Evolutionary conservation across 2,888 invertebrate genomes (phyloP), one percentile per base, ranked within the genome.

Genomic region (Macroteleia sp.): DNA sequence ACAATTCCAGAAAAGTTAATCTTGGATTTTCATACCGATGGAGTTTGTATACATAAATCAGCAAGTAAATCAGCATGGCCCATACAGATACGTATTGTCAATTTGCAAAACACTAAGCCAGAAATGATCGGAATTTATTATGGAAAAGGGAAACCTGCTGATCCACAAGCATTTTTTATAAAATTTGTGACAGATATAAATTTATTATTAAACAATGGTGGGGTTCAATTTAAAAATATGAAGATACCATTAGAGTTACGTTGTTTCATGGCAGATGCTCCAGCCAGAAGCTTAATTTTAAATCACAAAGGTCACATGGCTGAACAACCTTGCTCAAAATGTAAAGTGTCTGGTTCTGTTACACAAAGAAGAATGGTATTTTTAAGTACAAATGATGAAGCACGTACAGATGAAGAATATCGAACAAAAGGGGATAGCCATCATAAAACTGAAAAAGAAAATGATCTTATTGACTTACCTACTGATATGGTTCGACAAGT

Each of bases 401-500:
- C 5, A 8, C 9, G 69, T 8, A 42, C 42, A 1, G 42, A 59
- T 30, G 52, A 41, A 69, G 59, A 69, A 12, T 57, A 69, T 28
- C 1, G 54, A 39, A 12, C 48, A 32, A 30, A 8, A 48, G 54
- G 57, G 16, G 56, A 44, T 10, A 64, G 64, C 52, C 69, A 82
- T 67, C 75, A 74, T 25, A 80, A 64, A 32, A 19, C 16, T 14
- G 67, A 48, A 3, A 39, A 48, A 19, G 50, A 36, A 32, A 74
- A 56, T 36, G 64, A 69, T 30, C 30, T 81, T 22, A 34, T 66
- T 14, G 3, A 16, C 46, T 50, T 82, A 46, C 66, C 74, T 10
- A 64, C 80, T 8, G 56, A 73, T 41, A 57, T 77, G 48, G 78
- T 81, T 2, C 30, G 54, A 12, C 67, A 73, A 62, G 75, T 78